phyloP scores from a whole-genome alignment of 2,113 vertebrate species.

The Rhineura floridana region DNA sequence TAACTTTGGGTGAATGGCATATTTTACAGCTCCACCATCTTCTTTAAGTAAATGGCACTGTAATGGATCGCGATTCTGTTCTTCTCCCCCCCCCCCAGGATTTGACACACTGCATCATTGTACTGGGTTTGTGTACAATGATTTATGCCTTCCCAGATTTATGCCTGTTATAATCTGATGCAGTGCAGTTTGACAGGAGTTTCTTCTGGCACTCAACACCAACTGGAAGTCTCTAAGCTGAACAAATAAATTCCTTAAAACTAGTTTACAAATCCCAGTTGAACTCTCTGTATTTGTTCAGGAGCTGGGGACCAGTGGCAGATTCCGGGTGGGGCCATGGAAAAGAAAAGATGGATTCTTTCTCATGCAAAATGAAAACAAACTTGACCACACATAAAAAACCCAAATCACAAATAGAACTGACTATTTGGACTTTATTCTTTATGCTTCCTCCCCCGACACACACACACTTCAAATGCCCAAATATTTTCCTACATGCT shows the following conservation, averaged over 20 bases:
- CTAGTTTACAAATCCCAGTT: constrained; percentile 75
- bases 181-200: constrained; percentile 67
- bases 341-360: constrained; percentile 72
- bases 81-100: neutral
- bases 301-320: constrained; percentile 67
- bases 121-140: neutral
- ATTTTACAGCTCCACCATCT: neutral
- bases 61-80: neutral
- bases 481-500: constrained; percentile 50
- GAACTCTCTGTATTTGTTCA: constrained; percentile 71
- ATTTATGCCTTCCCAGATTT: neutral
- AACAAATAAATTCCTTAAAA: constrained; percentile 77
- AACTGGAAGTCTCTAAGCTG: constrained; percentile 73
- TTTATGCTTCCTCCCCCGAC: neutral
- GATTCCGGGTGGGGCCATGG: constrained; percentile 68
- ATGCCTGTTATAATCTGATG: constrained; percentile 60
- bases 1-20: no score
- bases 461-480: constrained; percentile 18
- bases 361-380: constrained; percentile 69
- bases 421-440: constrained; percentile 63
- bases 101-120: neutral
- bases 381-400: constrained; percentile 51
- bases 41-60: neutral
- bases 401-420: constrained; percentile 64
- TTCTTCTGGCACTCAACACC: constrained; percentile 72